These are phyloP conservation scores for Anastrepha ludens DNA, from an alignment of 1,140 invertebrate species.

Conservation along the genomic window DNA sequence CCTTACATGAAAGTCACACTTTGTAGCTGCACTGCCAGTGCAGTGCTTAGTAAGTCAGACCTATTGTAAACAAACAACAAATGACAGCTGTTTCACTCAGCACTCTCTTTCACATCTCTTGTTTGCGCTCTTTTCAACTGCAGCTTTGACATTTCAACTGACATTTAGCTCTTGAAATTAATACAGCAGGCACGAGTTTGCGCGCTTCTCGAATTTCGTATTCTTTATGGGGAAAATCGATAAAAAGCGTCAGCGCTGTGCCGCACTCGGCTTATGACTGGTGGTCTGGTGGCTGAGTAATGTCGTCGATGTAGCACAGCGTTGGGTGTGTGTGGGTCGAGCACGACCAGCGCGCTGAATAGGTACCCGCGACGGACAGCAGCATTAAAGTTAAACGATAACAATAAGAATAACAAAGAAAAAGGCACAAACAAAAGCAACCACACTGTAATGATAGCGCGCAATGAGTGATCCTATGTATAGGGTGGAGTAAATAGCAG, in stretches of 20 bases:
- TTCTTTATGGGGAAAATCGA: background rate
- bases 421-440: background rate
- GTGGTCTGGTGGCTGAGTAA: background rate
- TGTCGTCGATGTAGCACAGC: too few species aligned
- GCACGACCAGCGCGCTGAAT: background rate
- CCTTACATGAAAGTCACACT: background rate
- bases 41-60: too few species aligned
- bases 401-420: background rate
- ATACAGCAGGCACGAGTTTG: background rate
- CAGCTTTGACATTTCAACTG: constrained; percentile 5
- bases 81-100: constrained; percentile 19
- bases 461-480: too few species aligned
- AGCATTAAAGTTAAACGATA: background rate
- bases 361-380: background rate
- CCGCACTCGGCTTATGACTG: constrained; percentile 18
- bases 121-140: background rate
- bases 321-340: background rate
- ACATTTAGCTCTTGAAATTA: background rate
- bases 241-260: constrained; percentile 28
- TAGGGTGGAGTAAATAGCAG: too few species aligned
- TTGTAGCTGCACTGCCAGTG: background rate
- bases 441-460: background rate
- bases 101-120: background rate
- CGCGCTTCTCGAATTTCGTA: background rate
- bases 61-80: constrained; percentile 34